phyloP scores from a whole-genome alignment of 2,888 invertebrate genomes.

The Catocala sponsa region DNA sequence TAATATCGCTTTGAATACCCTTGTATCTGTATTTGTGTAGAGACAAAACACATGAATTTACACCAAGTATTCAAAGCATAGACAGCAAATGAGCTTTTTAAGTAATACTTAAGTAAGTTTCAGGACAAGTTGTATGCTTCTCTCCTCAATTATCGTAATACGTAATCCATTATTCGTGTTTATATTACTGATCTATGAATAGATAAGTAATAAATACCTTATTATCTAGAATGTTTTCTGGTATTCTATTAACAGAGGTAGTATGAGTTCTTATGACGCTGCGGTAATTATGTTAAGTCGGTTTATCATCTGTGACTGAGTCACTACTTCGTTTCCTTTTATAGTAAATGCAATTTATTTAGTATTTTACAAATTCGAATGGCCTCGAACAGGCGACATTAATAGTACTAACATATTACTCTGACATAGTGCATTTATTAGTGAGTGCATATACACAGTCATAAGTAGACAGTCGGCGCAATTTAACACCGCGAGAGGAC shows the following conservation, averaged over 20 bases:
- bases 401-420: constrained; percentile 58
- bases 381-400: constrained; percentile 47
- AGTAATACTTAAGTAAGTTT: too few relatives aligned
- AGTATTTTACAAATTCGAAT: constrained; percentile 60
- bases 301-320: constrained; percentile 52
- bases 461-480: constrained; percentile 48
- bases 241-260: constrained; percentile 5
- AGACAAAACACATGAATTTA: too few relatives aligned
- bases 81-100: too few relatives aligned
- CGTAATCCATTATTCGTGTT: neutral
- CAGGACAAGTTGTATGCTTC: too few relatives aligned
- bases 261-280: constrained; percentile 36
- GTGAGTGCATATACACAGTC: constrained; percentile 36
- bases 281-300: constrained; percentile 48
- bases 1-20: too few relatives aligned
- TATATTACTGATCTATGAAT: neutral
- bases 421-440: constrained; percentile 59
- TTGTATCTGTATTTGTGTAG: too few relatives aligned
- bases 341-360: constrained; percentile 55
- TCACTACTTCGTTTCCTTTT: constrained; percentile 54
- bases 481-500: constrained; percentile 60
- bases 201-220: neutral
- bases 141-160: neutral
- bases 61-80: too few relatives aligned
- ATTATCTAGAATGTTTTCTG: constrained; percentile 4